Conservation (phyloP, 2,888 invertebrate species). For the Stratiomys singularior region DNA sequence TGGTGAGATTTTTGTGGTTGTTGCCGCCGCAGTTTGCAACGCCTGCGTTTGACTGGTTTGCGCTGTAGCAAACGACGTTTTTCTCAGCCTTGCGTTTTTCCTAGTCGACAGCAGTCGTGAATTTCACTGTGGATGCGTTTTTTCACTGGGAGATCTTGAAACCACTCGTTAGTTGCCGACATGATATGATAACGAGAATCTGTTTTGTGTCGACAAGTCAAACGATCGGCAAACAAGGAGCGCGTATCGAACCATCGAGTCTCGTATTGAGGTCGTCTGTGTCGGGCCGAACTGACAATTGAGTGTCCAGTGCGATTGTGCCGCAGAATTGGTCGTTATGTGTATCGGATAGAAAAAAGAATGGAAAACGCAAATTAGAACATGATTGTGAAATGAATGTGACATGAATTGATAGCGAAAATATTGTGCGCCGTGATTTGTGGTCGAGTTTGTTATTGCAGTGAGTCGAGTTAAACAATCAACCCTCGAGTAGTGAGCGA, state of each 20-base stretch:
- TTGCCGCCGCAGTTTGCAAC: slow-evolving; percentile 38
- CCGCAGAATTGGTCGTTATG: neutral
- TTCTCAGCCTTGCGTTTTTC: neutral
- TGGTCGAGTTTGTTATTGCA: neutral
- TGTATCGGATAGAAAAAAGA: no score
- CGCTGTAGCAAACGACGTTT: slow-evolving; percentile 7
- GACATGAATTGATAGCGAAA: neutral
- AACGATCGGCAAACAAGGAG: slow-evolving; percentile 33
- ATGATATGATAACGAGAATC: slow-evolving; percentile 45
- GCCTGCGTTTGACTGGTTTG: slow-evolving; percentile 35
- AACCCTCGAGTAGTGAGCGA: neutral
- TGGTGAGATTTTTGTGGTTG: slow-evolving; percentile 39
- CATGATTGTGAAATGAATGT: neutral
- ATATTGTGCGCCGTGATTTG: neutral
- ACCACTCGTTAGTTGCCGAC: slow-evolving; percentile 41
- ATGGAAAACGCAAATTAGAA: no score
- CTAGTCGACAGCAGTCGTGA: neutral
- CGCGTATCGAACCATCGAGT: slow-evolving; percentile 22
- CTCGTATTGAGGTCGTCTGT: slow-evolving; percentile 27
- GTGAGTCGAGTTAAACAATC: no score
- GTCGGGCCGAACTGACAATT: neutral
- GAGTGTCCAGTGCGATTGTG: slow-evolving; percentile 22
- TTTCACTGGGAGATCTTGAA: slow-evolving; percentile 37
- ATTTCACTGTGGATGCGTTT: slow-evolving; percentile 14
- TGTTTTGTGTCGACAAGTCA: slow-evolving; percentile 37